A percentile compares a stretch with the other conserved stretches of the same genome.
phyloP scores from a whole-genome alignment of 2,888 invertebrate genomes.

The Drosophila buzzatii region DNA sequence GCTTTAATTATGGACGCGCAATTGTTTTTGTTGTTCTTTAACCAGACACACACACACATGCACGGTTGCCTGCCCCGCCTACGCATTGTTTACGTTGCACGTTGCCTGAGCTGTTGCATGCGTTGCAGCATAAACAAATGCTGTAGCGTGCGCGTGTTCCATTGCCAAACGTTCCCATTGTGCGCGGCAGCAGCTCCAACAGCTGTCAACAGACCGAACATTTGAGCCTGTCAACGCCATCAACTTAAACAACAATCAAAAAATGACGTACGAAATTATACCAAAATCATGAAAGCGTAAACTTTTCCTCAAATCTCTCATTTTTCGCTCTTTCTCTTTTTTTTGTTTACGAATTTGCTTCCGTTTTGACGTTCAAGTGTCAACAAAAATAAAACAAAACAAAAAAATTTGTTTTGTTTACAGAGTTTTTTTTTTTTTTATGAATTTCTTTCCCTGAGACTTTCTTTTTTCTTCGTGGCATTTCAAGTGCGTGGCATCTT shows the following conservation, averaged over 20 bases:
- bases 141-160: constrained; percentile 37
- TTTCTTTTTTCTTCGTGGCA: not conserved
- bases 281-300: constrained; percentile 46
- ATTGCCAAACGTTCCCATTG: constrained; percentile 54
- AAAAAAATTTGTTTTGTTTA: constrained; percentile 9
- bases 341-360: constrained; percentile 42
- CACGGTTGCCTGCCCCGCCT: not conserved
- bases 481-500: constrained; percentile 46
- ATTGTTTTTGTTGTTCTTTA: constrained; percentile 54
- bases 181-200: constrained; percentile 34
- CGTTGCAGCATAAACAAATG: constrained; percentile 48
- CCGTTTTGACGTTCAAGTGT: constrained; percentile 14
- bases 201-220: constrained; percentile 56
- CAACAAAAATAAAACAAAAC: constrained; percentile 4
- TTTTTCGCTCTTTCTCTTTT: constrained; percentile 15
- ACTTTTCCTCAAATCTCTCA: constrained; percentile 40
- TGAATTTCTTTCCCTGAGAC: constrained; percentile 5
- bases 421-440: constrained; percentile 27
- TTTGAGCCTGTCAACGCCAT: constrained; percentile 62
- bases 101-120: constrained; percentile 21
- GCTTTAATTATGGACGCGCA: constrained; percentile 69
- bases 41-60: constrained; percentile 12
- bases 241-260: constrained; percentile 41
- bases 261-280: constrained; percentile 8
- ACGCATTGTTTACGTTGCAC: constrained; percentile 57